Base-by-base conservation (phyloP, 2,888 invertebrate genomes). In the Epirrhoe alternata region DNA sequence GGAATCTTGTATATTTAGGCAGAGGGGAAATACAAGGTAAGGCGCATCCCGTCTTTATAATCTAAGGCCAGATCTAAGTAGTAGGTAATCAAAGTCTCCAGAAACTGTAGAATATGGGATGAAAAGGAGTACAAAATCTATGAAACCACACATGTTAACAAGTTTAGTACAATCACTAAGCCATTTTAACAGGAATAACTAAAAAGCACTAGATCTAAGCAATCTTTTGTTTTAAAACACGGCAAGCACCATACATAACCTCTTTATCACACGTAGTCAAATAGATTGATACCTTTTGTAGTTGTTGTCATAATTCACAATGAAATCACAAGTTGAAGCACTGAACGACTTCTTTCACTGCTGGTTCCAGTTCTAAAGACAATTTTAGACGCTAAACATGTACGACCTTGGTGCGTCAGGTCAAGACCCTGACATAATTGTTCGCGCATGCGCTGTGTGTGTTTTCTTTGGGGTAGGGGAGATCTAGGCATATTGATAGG, bases 361-460 rank as follows among this genome's bases (percentile, higher is more conserved):
- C 70, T 66, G 70, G 67, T 73, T 64, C 65, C 66, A 31, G 72
- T 64, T 74, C 70, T 72, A 84, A 76, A 82, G 81, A 77, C 81
- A 79, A 74, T 72, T 75, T 75, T 74, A 72, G 70, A 80, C 69
- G 78, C 85, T 82, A 90, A 92, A 92, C 90, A 90, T 76, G 72
- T 73, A 47, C 86, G 90, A 92, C 92, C 92, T 93, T 93, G 92
- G 67, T 61, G 38, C 49, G 68, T 69, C 86, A 78, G 86, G 87
- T 84, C 87, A 77, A 76, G 89, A 83, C 91, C 92, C 83, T 92
- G 92, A 91, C 92, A 91, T 72, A 86, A 67, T 83, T 91, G 63
- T 71, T 55, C 54, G 69, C 88, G 85, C 92, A 89, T 91, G 92
- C 92, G 92, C 77, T 24, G 5, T 65, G 35, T 7, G n/a, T 38